Percentiles rank a stretch among this genome's conserved stretches.
Conservation (phyloP, 2,113 vertebrate genomes). For the Zapornia atra region DNA sequence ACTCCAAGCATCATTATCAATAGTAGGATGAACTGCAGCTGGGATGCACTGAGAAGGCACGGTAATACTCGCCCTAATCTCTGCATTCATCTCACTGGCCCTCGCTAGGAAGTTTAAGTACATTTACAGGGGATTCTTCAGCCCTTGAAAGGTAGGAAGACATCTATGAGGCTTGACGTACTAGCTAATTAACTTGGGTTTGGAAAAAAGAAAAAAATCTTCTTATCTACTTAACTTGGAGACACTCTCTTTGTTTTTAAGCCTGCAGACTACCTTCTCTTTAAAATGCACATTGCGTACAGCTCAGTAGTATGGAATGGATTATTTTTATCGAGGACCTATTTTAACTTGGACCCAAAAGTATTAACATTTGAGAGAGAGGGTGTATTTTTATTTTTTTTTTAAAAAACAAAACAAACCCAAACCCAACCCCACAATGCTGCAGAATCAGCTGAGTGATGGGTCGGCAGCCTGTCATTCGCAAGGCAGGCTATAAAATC, state of each 20-base stretch:
- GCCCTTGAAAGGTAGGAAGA: constrained; percentile 61
- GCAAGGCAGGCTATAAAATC: constrained; percentile 13
- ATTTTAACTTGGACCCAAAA: constrained; percentile 64
- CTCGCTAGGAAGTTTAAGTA: constrained; percentile 72
- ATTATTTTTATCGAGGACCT: constrained; percentile 72
- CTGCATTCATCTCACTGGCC: constrained; percentile 59
- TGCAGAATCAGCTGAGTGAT: constrained; percentile 58
- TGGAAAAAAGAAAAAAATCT: constrained; percentile 54
- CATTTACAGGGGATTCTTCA: constrained; percentile 63
- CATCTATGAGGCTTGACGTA: constrained; percentile 63
- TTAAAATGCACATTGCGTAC: constrained; percentile 64
- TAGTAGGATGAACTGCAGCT: constrained; percentile 69
- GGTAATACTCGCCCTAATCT: constrained; percentile 62
- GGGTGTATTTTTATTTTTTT: background rate
- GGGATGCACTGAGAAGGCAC: constrained; percentile 43
- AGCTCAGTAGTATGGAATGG: constrained; percentile 12
- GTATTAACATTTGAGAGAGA: constrained; percentile 62
- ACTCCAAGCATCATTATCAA: constrained; percentile 74
- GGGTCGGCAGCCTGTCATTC: constrained; percentile 33
- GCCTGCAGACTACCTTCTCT: constrained; percentile 67
- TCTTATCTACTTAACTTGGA: constrained; percentile 68
- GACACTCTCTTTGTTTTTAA: constrained; percentile 71
- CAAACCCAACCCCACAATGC: too few species aligned
- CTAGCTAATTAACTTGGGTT: constrained; percentile 65
- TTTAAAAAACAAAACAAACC: background rate